A percentile compares a stretch with the other conserved stretches of the same genome.
phyloP scores from a whole-genome alignment of 2,113 vertebrate genomes.

The Aythya baeri region DNA sequence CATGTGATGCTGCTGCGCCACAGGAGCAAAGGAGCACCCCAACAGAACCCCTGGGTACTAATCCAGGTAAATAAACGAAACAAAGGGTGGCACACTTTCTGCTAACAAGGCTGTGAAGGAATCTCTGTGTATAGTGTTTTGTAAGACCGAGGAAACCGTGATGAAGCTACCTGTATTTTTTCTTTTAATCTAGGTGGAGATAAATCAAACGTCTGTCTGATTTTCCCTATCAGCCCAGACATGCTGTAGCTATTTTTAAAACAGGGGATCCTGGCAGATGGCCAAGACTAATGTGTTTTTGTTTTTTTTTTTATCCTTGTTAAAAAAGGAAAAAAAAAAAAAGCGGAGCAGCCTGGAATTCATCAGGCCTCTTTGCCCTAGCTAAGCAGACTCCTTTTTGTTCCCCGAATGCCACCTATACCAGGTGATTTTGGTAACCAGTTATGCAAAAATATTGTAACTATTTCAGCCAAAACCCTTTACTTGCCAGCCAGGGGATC shows the following conservation, averaged over 20 bases:
- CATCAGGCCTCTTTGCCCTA: not conserved
- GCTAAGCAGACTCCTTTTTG: not conserved
- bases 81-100: not conserved
- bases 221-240: not conserved
- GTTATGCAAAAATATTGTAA: not conserved
- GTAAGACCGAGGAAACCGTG: not conserved
- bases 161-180: not conserved
- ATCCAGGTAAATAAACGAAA: not conserved
- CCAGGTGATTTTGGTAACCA: not conserved
- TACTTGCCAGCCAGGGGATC: not conserved
- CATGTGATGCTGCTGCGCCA: accelerated
- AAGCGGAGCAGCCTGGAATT: not conserved
- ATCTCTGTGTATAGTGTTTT: not conserved
- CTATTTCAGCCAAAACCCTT: not conserved
- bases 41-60: not conserved
- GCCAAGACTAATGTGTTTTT: not conserved
- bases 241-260: not conserved
- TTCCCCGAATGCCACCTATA: not conserved
- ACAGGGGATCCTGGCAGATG: not conserved
- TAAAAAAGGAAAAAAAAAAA: not conserved
- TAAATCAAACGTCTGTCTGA: not conserved
- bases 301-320: not conserved
- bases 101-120: not conserved
- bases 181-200: not conserved
- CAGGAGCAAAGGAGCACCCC: not conserved